Conservation (phyloP, 2,888 invertebrate species). For the Sclerodermus sp. region DNA sequence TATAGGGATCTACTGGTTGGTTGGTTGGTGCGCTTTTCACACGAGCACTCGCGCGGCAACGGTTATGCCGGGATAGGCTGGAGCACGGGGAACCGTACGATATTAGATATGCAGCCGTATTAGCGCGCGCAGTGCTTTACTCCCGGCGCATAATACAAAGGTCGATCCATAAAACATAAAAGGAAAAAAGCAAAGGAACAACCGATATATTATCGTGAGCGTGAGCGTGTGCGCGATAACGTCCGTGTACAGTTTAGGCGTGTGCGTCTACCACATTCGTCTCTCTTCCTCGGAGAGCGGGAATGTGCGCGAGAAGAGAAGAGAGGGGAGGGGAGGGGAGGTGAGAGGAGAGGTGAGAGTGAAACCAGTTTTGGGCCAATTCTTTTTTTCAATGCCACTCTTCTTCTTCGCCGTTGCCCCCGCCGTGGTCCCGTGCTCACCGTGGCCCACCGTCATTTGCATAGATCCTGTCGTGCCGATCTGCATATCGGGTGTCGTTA, state of each 20-base stretch:
- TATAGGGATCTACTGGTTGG: too few species aligned
- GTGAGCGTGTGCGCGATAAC: conserved; percentile 28
- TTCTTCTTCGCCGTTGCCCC: conserved; percentile 19
- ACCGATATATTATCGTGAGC: conserved; percentile 45
- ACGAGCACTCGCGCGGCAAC: neutral
- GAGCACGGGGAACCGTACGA: conserved; percentile 3
- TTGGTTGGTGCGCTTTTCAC: too few species aligned
- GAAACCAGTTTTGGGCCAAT: conserved; percentile 32
- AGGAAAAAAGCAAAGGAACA: conserved; percentile 38
- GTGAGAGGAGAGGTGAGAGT: conserved; percentile 11
- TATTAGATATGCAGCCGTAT: conserved; percentile 23
- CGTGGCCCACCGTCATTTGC: conserved; percentile 41
- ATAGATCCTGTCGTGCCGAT: conserved; percentile 50
- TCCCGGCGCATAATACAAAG: conserved; percentile 19
- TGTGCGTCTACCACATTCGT: conserved; percentile 16
- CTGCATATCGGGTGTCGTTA: conserved; percentile 57
- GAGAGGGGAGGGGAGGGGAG: conserved; percentile 2
- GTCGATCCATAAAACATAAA: conserved; percentile 38
- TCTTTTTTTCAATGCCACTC: conserved; percentile 29
- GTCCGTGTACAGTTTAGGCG: conserved; percentile 12
- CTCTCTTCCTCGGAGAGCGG: conserved; percentile 14
- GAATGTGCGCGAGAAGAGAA: conserved; percentile 19
- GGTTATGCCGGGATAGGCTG: neutral
- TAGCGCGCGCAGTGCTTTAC: conserved; percentile 15
- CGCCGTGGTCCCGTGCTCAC: conserved; percentile 17